Conservation (phyloP, 2,888 invertebrate species). For the Achlya flavicornis region DNA sequence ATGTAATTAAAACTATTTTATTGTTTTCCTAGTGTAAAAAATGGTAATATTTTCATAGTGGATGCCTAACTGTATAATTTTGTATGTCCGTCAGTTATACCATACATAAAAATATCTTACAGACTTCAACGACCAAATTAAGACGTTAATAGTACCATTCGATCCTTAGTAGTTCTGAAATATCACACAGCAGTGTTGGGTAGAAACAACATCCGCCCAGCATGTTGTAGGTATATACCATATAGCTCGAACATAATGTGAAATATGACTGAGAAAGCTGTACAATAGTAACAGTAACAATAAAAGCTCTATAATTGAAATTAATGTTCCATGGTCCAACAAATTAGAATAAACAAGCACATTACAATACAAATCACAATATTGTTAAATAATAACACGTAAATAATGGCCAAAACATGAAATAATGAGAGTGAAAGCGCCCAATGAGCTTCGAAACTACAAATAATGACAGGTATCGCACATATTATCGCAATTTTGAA, state of each 20-base stretch:
- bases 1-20: not conserved
- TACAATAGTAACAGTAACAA: slow-evolving; percentile 17
- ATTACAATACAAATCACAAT: slow-evolving; percentile 5
- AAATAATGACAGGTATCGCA: slow-evolving; percentile 71
- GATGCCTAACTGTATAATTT: too few relatives aligned
- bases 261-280: not conserved
- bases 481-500: slow-evolving; percentile 71
- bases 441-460: slow-evolving; percentile 62
- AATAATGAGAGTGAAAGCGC: slow-evolving; percentile 71
- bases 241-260: too few relatives aligned
- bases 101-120: not conserved
- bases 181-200: not conserved
- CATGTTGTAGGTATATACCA: not conserved
- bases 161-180: not conserved
- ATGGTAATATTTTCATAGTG: not conserved
- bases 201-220: slow-evolving; percentile 1
- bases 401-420: slow-evolving; percentile 66
- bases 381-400: slow-evolving; percentile 40
- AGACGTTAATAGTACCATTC: not conserved
- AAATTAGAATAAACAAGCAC: slow-evolving; percentile 2
- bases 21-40: not conserved
- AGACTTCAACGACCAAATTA: not conserved
- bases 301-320: slow-evolving; percentile 17
- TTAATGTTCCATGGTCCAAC: not conserved
- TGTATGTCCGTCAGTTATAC: not conserved